Evolutionary conservation across 30 jellyfish, hydroid and myxozoan genomes (phyloP).

Genomic region (Nemopilema nomurai): DNA sequence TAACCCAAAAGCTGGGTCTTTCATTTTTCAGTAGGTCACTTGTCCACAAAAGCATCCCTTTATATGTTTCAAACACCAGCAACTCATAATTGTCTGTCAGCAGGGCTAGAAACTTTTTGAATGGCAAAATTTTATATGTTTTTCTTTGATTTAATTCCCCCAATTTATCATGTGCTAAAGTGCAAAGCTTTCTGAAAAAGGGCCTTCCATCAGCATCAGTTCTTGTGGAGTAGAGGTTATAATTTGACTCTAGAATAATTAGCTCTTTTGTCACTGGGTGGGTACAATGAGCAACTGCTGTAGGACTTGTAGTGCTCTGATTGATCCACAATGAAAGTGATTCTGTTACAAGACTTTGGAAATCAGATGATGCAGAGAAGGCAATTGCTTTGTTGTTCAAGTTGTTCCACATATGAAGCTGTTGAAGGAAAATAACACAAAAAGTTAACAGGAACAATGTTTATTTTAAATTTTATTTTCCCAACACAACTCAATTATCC

Average conservation of each 20-base stretch:
- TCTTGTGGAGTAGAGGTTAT: conserved; percentile 37
- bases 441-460: background rate
- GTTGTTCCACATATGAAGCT: conserved; percentile 70
- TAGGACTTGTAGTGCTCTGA: conserved; percentile 45
- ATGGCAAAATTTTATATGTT: conserved; percentile 55
- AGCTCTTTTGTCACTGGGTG: conserved; percentile 82
- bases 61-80: conserved; percentile 66
- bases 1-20: conserved; percentile 70
- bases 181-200: conserved; percentile 30
- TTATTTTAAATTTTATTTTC: background rate
- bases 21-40: conserved; percentile 53
- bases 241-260: conserved; percentile 73
- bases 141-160: conserved; percentile 68
- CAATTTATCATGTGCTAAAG: conserved; percentile 27
- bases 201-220: conserved; percentile 42
- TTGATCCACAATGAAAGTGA: conserved; percentile 89
- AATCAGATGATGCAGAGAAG: conserved; percentile 70
- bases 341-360: conserved; percentile 80
- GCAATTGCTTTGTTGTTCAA: conserved; percentile 36
- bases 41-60: conserved; percentile 83
- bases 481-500: background rate
- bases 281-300: conserved; percentile 64
- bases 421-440: background rate
- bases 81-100: conserved; percentile 62
- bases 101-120: conserved; percentile 66